These are phyloP conservation scores for Micromussa lordhowensis DNA, from an alignment of 92 coral and sea anemone species.

Conservation along the genomic window DNA sequence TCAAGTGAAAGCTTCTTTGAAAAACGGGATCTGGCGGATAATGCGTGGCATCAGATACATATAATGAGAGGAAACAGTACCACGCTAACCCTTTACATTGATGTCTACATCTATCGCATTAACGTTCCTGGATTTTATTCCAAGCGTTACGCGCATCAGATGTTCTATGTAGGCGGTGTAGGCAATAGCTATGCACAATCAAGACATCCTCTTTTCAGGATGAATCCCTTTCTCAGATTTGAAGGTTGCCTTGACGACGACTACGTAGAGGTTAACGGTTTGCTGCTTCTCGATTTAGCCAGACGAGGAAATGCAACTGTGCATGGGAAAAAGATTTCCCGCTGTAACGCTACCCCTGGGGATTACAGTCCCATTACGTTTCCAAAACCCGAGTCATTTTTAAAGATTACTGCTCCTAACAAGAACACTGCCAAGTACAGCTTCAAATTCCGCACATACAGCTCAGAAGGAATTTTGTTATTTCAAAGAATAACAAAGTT, in stretches of 20 bases:
- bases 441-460: constrained; percentile 87
- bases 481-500: constrained; percentile 53
- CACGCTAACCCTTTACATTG: constrained; percentile 48
- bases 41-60: constrained; percentile 89
- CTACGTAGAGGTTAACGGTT: constrained; percentile 44
- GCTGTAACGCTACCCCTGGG: constrained; percentile 1
- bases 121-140: constrained; percentile 62
- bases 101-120: constrained; percentile 11
- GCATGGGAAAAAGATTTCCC: constrained; percentile 10
- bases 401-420: constrained; percentile 49
- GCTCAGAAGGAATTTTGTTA: constrained; percentile 75
- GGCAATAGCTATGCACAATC: constrained; percentile 47
- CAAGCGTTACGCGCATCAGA: constrained; percentile 37
- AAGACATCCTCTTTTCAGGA: constrained; percentile 20
- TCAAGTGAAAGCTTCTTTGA: constrained; percentile 52
- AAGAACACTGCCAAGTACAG: constrained; percentile 58
- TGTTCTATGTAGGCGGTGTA: constrained; percentile 72
- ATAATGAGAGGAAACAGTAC: constrained; percentile 29
- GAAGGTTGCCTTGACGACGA: constrained; percentile 82
- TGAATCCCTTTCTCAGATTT: constrained; percentile 59
- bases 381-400: constrained; percentile 66
- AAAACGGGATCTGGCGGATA: constrained; percentile 71
- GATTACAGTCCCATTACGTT: constrained; percentile 76
- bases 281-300: constrained; percentile 54
- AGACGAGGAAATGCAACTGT: constrained; percentile 11